Base-by-base conservation (phyloP, 2,797 vertebrate genomes). In the Poecilia gillii region DNA sequence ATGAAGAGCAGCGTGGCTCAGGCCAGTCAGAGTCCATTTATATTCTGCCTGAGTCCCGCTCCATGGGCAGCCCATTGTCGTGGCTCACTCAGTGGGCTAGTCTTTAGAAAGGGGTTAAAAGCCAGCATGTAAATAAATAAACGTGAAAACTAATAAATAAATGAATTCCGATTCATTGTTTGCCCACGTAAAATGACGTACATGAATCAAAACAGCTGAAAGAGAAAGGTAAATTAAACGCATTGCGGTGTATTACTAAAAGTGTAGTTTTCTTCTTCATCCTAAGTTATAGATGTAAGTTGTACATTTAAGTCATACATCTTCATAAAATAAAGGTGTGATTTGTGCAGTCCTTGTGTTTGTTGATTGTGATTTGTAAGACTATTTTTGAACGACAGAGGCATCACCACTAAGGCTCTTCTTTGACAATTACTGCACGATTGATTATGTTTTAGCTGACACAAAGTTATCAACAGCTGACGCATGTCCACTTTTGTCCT, bases 21-120 rank as follows among this genome's bases (percentile, higher is more conserved):
- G 85, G 81, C 87, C 88, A 81, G 85, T 83, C 68, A 74, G 84
- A 84, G 74, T 77, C 82, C 82, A 94, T 95, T 95, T 91, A 91
- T 94, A 95, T 95, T 94, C 93, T 59, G 81, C 76, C 49, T 72
- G 90, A 88, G 93, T 92, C 78, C 73, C 73, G 77, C 93, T 91
- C 94, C 89, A 93, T 93, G 93, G 93, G 92, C 91, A 92, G 87
- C 81, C 91, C 88, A 93, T 94, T 94, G 94, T 94, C 91, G 93
- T 89, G 86, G 90, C 87, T 86, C 25, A 51, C 90, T 90, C 90
- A 81, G 90, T 84, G 88, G 92, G 91, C 84, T 90, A 87, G 91
- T 77, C 80, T 92, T 81, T 89, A 82, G 82, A 84, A 80, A 71
- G 76, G 80, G 81, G 82, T 86, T 90, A 89, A 89, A 92, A 85